Evolutionary conservation across 2,113 vertebrate genomes (phyloP).

Genomic region (Puma concolor): DNA sequence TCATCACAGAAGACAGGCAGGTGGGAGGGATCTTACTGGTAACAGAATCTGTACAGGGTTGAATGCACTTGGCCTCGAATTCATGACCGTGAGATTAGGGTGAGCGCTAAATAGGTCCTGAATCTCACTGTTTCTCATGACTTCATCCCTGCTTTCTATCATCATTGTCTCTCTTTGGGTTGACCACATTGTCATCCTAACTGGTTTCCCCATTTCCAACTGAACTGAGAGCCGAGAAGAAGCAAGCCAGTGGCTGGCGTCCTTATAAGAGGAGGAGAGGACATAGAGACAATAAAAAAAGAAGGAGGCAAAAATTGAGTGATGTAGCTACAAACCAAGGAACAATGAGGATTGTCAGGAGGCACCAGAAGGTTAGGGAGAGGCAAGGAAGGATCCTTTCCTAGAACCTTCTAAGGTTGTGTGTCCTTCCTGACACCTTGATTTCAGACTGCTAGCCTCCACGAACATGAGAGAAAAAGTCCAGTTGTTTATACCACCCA

Average conservation of each 20-base stretch:
- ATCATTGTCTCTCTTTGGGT: background rate
- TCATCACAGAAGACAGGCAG: background rate
- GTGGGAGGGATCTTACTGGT: background rate
- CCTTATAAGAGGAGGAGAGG: background rate
- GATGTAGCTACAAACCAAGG: background rate
- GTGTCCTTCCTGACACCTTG: background rate
- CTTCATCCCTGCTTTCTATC: background rate
- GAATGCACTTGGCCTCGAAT: background rate
- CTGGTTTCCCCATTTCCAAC: background rate
- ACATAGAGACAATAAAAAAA: background rate
- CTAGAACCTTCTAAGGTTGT: background rate
- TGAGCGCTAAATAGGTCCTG: rapidly evolving
- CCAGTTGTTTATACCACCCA: background rate
- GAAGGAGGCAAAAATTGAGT: background rate
- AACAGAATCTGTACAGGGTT: background rate
- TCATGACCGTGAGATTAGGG: background rate
- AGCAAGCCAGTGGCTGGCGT: background rate
- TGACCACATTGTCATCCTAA: background rate
- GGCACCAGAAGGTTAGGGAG: background rate
- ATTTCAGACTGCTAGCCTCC: background rate
- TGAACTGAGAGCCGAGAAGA: background rate
- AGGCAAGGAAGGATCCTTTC: background rate
- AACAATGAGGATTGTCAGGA: background rate
- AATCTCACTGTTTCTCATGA: background rate
- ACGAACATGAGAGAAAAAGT: background rate